Base-by-base conservation (phyloP, 2,888 invertebrate genomes). In the Malachius bipustulatus region DNA sequence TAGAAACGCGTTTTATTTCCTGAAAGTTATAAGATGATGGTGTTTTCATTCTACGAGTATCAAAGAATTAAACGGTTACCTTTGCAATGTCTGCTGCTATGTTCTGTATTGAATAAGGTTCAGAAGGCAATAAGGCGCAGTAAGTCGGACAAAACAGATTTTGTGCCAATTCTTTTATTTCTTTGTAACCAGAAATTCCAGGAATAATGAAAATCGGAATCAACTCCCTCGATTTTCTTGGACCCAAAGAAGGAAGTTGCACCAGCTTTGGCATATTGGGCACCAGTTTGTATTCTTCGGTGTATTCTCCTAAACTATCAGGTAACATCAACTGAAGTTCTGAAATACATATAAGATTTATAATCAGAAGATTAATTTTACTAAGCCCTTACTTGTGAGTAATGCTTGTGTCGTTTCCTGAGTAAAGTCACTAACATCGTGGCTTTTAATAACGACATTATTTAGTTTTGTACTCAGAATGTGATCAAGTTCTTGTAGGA, bases 181-280 rank as follows among this genome's bases (percentile, higher is more conserved):
- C 45, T 3, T 49, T 45, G n/a, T 46, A 38, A 2, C 54, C 54
- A n/a, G 52, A 53, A 13, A 64, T 41, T 4, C 64, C 63, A 4
- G 64, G 63, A 27, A 65, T 50, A 3, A 64, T 45, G 39, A 65
- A 63, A 1, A 64, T 40, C 0, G 64, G 64, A 3, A 56, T 55
- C n/a, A 60, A 36, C 35, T 64, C 62, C 27, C 60, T 42, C 11
- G 58, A 55, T 37, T 52, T 54, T 8, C 52, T 44, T 2, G 62
- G 58, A 30, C 61, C 60, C 12, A 53, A 49, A 1, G 63, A 60
- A 13, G 55, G 46, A 2, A 63, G 39, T 41, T 63, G 62, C 1
- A 55, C 40, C 16, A 63, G 46, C 31, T 52, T 50, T 1, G 60
- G 54, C 42, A 52, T 51, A 2, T 44, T 38, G 3, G 57, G 53